Base-by-base conservation (phyloP, 2,797 vertebrate species). In the Propithecus perrieri region DNA sequence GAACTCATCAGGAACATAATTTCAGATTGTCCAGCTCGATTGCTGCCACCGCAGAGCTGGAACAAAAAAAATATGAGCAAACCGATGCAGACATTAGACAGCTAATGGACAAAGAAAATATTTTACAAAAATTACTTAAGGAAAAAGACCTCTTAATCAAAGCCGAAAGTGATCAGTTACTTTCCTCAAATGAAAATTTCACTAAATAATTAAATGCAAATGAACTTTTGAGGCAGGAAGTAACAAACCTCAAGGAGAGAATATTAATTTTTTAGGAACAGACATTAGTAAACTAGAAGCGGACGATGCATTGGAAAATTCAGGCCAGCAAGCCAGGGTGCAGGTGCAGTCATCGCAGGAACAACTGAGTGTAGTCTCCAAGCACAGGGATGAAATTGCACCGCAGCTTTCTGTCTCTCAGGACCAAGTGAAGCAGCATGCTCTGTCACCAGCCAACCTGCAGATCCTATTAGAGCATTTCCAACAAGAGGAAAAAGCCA, bases 401-500 rank as follows among this genome's bases (percentile, higher is more conserved):
- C 55, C 98, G 5, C 99, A 99, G 71, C 99, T 99, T 30, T 98
- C 98, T 6, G 96, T 99, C 33, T 99, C 99, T 3, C 99, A 99
- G 98, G 99, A 99, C 33, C 99, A 99, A 98, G 99, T 99, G 96
- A 99, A 99, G 97, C 99, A 99, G 98, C 99, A 99, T 41, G 99
- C 99, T 48, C 85, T 99, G 92, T 99, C 99, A 0, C 99, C 99
- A 10, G 98, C 99, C 97, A 99, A 99, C 99, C 99, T 99, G 98
- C 99, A 99, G 99, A 99, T 99, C 99, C 99, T 99, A 98, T 99
- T 99, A 98, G 99, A 99, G 98, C 99, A 99, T 83, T 99, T 99
- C 98, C 99, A 99, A 63, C 99, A 99, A 98, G 99, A 26, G 24
- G 57, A 11, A 26, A 57, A 57, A 57, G 24, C 4, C 1, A 57